Conservation (phyloP, 2,888 invertebrate species). For the Amphipyra berbera region DNA sequence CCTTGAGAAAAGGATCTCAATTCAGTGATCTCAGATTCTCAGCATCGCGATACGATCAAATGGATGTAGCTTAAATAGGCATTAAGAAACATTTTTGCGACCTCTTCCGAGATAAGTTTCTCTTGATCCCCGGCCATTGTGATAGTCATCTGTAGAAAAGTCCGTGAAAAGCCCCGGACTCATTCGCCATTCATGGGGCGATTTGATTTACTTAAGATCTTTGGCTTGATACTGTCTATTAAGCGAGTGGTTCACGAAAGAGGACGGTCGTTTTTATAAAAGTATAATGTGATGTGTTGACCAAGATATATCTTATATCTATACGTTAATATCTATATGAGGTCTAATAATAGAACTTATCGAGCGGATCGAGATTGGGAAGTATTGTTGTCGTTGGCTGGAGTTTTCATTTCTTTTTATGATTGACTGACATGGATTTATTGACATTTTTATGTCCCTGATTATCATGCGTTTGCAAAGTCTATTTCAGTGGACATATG, state of each 20-base stretch:
- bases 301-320: slow-evolving; percentile 21
- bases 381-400: slow-evolving; percentile 5
- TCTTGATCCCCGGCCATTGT: slow-evolving; percentile 87
- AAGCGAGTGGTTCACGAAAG: slow-evolving; percentile 78
- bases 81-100: slow-evolving; percentile 87
- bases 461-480: no score
- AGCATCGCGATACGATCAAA: slow-evolving; percentile 77
- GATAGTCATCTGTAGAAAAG: slow-evolving; percentile 86
- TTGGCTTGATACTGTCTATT: slow-evolving; percentile 86
- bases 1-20: slow-evolving; percentile 21
- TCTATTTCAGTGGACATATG: no score
- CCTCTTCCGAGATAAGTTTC: slow-evolving; percentile 83
- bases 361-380: slow-evolving; percentile 7
- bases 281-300: slow-evolving; percentile 71
- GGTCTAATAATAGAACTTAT: slow-evolving; percentile 9
- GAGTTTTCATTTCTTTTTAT: neutral
- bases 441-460: no score
- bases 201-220: slow-evolving; percentile 90
- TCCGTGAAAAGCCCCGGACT: slow-evolving; percentile 85
- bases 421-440: neutral
- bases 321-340: slow-evolving; percentile 5
- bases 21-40: slow-evolving; percentile 44
- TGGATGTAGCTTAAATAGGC: slow-evolving; percentile 85
- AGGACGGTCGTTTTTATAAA: slow-evolving; percentile 75
- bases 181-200: slow-evolving; percentile 88